Evolutionary conservation across 2,888 invertebrate genomes (phyloP).

Genomic region (Stenchaetothrips biformis): DNA sequence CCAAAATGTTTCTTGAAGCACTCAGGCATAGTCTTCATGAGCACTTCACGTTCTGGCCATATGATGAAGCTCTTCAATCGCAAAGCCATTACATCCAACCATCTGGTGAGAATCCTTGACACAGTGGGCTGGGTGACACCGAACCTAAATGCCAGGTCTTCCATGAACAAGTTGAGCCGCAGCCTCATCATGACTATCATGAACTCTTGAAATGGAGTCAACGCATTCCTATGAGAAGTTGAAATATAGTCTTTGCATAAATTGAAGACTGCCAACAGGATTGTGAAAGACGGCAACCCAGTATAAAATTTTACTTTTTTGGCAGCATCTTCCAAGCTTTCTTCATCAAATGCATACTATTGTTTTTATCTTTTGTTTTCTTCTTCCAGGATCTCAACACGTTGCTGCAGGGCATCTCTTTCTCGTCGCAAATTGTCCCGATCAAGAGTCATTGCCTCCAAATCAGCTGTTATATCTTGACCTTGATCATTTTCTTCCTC

Average conservation of each 20-base stretch:
- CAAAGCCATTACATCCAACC: slow-evolving; percentile 23
- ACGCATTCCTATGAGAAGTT: not conserved
- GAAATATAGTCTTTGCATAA: not conserved
- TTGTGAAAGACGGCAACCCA: not conserved
- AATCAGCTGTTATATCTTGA: no score
- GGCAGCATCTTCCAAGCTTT: not conserved
- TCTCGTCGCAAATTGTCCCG: no score
- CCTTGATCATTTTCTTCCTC: not conserved
- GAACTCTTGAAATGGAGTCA: slow-evolving; percentile 28
- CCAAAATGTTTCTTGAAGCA: slow-evolving; percentile 3
- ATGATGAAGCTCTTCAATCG: no score
- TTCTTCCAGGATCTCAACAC: no score
- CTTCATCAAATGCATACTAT: not conserved
- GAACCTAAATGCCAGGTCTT: slow-evolving; percentile 30
- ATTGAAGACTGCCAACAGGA: slow-evolving; percentile 10
- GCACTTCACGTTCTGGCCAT: slow-evolving; percentile 24
- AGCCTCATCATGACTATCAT: slow-evolving; percentile 28
- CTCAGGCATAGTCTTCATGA: slow-evolving; percentile 17
- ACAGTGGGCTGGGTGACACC: not conserved
- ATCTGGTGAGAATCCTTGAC: slow-evolving; percentile 17
- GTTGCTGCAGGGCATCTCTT: no score
- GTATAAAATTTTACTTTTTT: slow-evolving; percentile 29
- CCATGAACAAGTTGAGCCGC: slow-evolving; percentile 14
- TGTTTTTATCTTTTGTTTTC: not conserved
- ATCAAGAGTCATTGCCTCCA: no score